Conservation (phyloP, 2,113 vertebrate species). For the Propithecus coquereli region DNA sequence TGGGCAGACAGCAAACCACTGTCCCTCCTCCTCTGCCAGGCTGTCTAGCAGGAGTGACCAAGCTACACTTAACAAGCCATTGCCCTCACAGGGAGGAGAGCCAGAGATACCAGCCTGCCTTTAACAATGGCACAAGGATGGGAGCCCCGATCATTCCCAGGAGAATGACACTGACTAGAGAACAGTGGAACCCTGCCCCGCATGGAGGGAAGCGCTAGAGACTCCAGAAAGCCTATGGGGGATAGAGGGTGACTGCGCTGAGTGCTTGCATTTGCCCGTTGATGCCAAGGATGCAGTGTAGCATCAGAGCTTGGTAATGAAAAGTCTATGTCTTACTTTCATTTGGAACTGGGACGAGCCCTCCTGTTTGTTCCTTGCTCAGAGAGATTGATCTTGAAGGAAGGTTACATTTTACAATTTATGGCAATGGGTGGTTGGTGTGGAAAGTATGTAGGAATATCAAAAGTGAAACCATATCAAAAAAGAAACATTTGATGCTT, state of each 20-base stretch:
- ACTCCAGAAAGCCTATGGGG: background rate
- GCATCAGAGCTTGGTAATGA: background rate
- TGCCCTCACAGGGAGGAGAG: background rate
- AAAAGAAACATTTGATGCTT: no score
- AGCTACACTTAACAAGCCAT: background rate
- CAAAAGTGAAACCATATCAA: background rate
- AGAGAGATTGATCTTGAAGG: background rate
- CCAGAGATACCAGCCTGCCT: background rate
- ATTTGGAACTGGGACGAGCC: background rate
- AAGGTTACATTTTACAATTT: background rate
- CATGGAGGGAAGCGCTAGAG: background rate
- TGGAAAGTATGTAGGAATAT: background rate
- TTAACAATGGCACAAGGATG: background rate
- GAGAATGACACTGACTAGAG: background rate
- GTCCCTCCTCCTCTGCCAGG: background rate
- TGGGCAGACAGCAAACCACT: background rate
- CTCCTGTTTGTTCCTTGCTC: background rate
- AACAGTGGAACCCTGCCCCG: background rate
- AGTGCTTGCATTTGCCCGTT: background rate
- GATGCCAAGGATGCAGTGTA: background rate
- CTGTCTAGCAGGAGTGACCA: background rate
- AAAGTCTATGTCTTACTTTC: background rate
- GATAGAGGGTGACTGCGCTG: background rate
- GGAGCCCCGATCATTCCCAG: background rate
- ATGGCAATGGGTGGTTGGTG: background rate